Evolutionary conservation across 2,113 vertebrate genomes (phyloP), one percentile per base, ranked within the genome.

Genomic region (Micromys minutus): DNA sequence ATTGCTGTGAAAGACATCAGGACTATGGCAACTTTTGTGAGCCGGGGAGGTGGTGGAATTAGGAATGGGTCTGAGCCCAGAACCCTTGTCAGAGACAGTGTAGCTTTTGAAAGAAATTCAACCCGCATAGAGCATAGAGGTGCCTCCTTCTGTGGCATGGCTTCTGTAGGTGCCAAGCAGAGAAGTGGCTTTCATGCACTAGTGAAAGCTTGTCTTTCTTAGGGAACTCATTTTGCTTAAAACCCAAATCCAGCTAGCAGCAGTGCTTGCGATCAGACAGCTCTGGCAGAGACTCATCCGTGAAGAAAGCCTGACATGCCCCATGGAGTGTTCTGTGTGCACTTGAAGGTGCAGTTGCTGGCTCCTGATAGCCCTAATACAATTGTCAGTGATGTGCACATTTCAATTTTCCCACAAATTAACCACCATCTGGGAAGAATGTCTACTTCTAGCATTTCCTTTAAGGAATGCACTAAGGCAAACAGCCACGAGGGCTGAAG

Each of bases 31-130:
- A 72, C 17, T 72, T 7, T 72, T n/a, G n/a, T n/a, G n/a, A n/a
- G n/a, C n/a, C n/a, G n/a, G n/a, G n/a, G n/a, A n/a, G n/a, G n/a
- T n/a, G 5, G 42, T 2, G 1, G 7, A 1, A 3, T 4, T 19
- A 19, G 8, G 19, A 21, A 26, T 34, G 17, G 17, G 17, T 7
- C 11, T 26, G 15, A 26, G 9, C 81, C 24, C 17, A 16, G 55
- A 31, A 12, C 22, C 1, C 4, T 10, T 75, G 5, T 42, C 0
- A 0, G 7, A 2, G 3, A 15, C 26, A 19, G 3, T 10, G 1
- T 3, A 24, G 5, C 5, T 1, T 1, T 1, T 3, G 0, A 17
- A 12, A 77, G 42, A 47, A 76, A n/a, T 24, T 2, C 7, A 4
- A 4, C 42, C 5, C 2, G 31, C 11, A 24, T 3, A 34, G 42